Percentiles rank a stretch among this genome's conserved stretches.
Evolutionary conservation across 2,113 vertebrate species (phyloP).

Genomic region (Neoarius graeffei): DNA sequence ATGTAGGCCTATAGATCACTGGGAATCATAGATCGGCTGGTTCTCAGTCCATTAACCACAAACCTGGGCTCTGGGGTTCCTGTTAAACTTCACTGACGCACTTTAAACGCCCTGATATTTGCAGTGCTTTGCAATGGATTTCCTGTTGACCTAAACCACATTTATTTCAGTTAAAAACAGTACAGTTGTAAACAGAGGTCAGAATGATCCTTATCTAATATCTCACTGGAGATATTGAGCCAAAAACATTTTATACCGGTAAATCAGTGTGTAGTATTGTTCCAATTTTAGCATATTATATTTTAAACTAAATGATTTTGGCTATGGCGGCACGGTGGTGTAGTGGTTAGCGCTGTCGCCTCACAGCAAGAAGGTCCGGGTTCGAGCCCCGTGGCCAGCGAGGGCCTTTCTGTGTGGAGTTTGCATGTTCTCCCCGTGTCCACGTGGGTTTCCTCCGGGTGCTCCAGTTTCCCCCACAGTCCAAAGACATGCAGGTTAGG

Average conservation of each 20-base stretch:
- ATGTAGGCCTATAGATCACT: not conserved
- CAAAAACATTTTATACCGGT: not conserved
- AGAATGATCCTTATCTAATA: not conserved
- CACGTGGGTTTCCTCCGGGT: no score
- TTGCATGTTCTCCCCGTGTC: no score
- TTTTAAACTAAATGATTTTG: not conserved
- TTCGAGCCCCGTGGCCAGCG: no score
- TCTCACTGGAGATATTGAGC: not conserved
- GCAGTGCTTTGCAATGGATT: not conserved
- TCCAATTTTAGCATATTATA: not conserved
- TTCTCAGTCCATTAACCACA: not conserved
- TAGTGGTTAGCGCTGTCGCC: no score
- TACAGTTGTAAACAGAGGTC: not conserved
- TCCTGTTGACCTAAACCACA: not conserved
- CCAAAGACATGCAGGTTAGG: no score
- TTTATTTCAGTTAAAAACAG: not conserved
- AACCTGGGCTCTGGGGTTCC: not conserved
- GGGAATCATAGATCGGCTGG: not conserved
- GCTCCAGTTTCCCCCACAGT: no score
- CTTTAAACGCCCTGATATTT: not conserved
- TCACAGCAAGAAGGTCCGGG: no score
- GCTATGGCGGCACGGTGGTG: no score
- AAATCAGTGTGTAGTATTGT: not conserved
- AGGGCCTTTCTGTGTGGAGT: no score
- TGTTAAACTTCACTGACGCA: not conserved